These are phyloP conservation scores for Brachionus plicatilis DNA, from an alignment of 1,140 invertebrate species.

Conservation along the genomic window DNA sequence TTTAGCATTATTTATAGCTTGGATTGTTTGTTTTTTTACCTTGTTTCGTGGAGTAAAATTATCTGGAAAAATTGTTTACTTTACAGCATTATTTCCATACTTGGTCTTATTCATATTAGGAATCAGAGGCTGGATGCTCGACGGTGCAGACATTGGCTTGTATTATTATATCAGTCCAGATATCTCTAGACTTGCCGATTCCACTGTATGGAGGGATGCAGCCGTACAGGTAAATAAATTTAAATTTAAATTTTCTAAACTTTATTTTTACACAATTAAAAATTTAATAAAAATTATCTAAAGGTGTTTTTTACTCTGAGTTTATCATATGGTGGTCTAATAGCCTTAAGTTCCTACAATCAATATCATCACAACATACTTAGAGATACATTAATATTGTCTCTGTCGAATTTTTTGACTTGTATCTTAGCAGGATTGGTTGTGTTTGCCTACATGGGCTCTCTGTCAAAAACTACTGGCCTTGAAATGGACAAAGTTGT, in stretches of 20 bases:
- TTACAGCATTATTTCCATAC: constrained; percentile 90
- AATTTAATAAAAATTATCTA: neutral
- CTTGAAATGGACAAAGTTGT: constrained; percentile 82
- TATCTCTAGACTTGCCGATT: constrained; percentile 27
- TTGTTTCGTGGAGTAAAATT: constrained; percentile 58
- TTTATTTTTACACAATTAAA: neutral
- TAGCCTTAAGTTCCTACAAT: constrained; percentile 75
- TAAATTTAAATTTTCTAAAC: neutral
- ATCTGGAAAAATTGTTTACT: constrained; percentile 75
- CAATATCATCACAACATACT: constrained; percentile 62
- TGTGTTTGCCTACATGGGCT: constrained; percentile 96
- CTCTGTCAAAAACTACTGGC: constrained; percentile 80
- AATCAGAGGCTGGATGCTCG: constrained; percentile 81
- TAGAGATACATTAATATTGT: constrained; percentile 90
- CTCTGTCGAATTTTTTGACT: constrained; percentile 87
- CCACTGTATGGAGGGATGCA: constrained; percentile 74
- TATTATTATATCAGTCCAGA: constrained; percentile 46
- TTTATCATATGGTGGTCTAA: constrained; percentile 75
- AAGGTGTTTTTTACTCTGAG: constrained; percentile 74
- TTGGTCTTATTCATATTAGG: constrained; percentile 78
- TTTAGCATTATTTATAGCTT: constrained; percentile 46
- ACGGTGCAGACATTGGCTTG: constrained; percentile 44
- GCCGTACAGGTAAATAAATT: constrained; percentile 64
- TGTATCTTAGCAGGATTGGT: constrained; percentile 97
- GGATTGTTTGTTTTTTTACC: constrained; percentile 49